Base-by-base conservation (phyloP, 2,113 vertebrate genomes). In the Atherinomorus stipes region DNA sequence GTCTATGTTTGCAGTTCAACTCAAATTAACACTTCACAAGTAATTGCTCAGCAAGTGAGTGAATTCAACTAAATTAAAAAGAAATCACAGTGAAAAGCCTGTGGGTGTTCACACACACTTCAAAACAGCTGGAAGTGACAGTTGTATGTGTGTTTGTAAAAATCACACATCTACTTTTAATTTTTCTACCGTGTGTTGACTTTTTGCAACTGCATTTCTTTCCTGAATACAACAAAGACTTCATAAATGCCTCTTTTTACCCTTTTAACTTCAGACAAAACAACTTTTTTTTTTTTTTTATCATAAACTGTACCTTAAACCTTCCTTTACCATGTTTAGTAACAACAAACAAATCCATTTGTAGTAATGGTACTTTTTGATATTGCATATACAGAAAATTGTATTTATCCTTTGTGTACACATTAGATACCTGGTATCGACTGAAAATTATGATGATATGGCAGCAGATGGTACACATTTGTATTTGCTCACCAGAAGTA, bases 121-220 rank as follows among this genome's bases (percentile, higher is more conserved):
- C 22, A 40, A 22, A 26, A 56, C 18, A 31, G 21, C 18, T 15
- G 59, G 21, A 53, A 34, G 31, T 34, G 37, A 12, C 16, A 37
- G 21, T 65, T 62, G 34, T 45, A n/a, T 45, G 9, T 50, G 64
- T 50, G 42, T 38, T n/a, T 44, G 37, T 40, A 37, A 38, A 47
- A 49, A 40, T 57, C 44, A 58, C 54, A 63, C 3, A 12, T 66
- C 54, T 61, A 71, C 49, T 49, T 82, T 34, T n/a, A 64, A 37
- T 3, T 23, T 25, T 22, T 42, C 1, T n/a, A n/a, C 40, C 25
- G n/a, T 28, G 21, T 42, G 19, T 52, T 8, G 9, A 44, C 0
- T 19, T 62, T 42, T 18, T 42, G 59, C 28, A 42, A 15, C 51
- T 50, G 11, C 54, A 34, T 9, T 10, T 6, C 11, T 13, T 11